phyloP scores from a whole-genome alignment of 2,113 vertebrate species.

The Platycercus adscitus region DNA sequence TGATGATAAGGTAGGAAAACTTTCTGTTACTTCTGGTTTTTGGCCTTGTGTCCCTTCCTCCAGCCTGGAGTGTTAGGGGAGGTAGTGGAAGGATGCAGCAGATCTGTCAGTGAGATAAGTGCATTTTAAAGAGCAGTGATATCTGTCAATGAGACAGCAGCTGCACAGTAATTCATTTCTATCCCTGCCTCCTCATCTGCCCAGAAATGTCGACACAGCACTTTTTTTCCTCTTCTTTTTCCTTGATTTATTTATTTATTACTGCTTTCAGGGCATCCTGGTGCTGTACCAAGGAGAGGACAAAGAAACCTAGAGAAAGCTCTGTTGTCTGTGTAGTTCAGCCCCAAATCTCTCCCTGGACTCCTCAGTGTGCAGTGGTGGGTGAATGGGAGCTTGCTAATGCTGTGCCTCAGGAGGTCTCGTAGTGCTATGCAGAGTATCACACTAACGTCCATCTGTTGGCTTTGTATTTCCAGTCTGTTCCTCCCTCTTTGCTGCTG shows the following conservation, averaged over 20 bases:
- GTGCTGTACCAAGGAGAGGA: background rate
- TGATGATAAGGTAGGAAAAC: background rate
- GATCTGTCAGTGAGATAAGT: background rate
- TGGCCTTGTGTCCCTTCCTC: rapidly evolving
- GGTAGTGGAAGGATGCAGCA: background rate
- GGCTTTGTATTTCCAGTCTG: background rate
- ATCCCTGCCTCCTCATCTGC: background rate
- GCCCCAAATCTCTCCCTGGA: rapidly evolving
- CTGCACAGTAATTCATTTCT: background rate
- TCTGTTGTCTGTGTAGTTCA: background rate
- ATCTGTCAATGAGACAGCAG: conserved; percentile 19
- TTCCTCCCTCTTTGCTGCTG: no score
- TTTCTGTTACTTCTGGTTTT: background rate
- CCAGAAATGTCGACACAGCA: background rate
- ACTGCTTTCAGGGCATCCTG: background rate
- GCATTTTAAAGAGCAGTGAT: background rate
- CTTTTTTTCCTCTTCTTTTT: background rate
- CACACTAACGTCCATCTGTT: background rate
- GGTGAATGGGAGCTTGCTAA: background rate
- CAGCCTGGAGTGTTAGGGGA: background rate
- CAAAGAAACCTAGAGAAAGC: background rate
- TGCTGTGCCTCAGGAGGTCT: background rate
- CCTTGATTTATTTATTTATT: background rate
- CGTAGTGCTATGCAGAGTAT: background rate
- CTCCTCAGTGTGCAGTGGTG: rapidly evolving